Evolutionary conservation across 2,113 vertebrate genomes (phyloP), one percentile per base, ranked within the genome.

Genomic region (Anarrhichthys ocellatus): DNA sequence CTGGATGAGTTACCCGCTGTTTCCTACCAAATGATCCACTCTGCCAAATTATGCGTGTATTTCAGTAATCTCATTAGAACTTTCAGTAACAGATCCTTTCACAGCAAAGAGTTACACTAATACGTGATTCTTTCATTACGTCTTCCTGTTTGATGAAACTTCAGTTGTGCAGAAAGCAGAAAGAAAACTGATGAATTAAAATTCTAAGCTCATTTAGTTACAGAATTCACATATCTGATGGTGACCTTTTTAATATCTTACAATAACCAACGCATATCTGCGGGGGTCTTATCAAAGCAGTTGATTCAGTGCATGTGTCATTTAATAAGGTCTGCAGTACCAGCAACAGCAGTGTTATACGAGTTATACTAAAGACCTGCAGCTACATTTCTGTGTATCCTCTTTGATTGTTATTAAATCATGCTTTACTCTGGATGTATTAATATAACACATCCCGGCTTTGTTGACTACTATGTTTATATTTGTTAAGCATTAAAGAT

Each of bases 11-110:
- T 78, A 74, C 58, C 20, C 18, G 22, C 36, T 54, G 27, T 82
- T 87, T 84, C 68, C 46, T 36, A 29, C 24, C 17, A 40, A 69
- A 85, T 73, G 18, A 76, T 38, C 15, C 24, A 24, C 73, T 22
- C 62, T 10, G 7, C 42, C 63, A 80, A 76, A 82, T 73, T 13
- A 76, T 73, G 22, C 1, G 9, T 36, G 2, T 63, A 10, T n/a
- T 42, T 59, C 17, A 6, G 34, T 40, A 36, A 72, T 20, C 32
- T 54, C 34, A 52, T 67, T 32, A 77, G 18, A 81, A 5, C 34
- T 38, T 36, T 29, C 40, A 32, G n/a, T 34, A n/a, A 46, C 48
- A 7, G 13, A 48, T 17, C 13, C n/a, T 44, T 36, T 48, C 14
- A 14, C 62, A 67, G 40, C 22, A 67, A 9, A 5, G 18, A 62